Percentiles rank a stretch among this genome's conserved stretches.
These are phyloP conservation scores for Lasioglossum calceatum DNA, from an alignment of 2,888 invertebrate genomes.

Conservation along the genomic window DNA sequence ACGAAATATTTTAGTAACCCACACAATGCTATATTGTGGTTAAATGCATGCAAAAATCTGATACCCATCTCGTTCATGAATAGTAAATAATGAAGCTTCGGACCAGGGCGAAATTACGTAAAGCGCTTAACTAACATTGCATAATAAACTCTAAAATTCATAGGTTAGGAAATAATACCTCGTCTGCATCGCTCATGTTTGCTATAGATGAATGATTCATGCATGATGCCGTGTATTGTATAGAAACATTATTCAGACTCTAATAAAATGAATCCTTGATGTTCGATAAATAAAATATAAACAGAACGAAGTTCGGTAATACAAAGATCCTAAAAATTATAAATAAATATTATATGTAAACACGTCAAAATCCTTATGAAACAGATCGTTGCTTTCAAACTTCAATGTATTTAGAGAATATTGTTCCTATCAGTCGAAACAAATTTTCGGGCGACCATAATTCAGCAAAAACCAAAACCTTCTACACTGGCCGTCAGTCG, in stretches of 20 bases:
- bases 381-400: neutral
- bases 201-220: neutral
- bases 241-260: neutral
- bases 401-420: neutral
- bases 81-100: neutral
- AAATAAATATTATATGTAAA: neutral
- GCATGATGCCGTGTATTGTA: neutral
- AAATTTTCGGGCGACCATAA: neutral
- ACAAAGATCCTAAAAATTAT: neutral
- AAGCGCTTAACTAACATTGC: neutral
- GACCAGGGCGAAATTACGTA: neutral
- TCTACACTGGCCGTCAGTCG: neutral
- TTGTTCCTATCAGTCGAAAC: neutral
- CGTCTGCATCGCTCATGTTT: neutral
- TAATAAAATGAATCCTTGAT: neutral
- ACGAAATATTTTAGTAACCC: neutral
- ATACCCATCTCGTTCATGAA: neutral
- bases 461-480: neutral
- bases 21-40: neutral
- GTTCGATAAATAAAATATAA: neutral
- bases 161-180: neutral
- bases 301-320: too few species aligned
- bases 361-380: neutral
- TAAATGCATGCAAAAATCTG: neutral
- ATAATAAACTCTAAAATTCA: neutral